Percentiles rank a stretch among this genome's conserved stretches.
Conservation (phyloP, 2,888 invertebrate species). For the Ectemnius lituratus region DNA sequence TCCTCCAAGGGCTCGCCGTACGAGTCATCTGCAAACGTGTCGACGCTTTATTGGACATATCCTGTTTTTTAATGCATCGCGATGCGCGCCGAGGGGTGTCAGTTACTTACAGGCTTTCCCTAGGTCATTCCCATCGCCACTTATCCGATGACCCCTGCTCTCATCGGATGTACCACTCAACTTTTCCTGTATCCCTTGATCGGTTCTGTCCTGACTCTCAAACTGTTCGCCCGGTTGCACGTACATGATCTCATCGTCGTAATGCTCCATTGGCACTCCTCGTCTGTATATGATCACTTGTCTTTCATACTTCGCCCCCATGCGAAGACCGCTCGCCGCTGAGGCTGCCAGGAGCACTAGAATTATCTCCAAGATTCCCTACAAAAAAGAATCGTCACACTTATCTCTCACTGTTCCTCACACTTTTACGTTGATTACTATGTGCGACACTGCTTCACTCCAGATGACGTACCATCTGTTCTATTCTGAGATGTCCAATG, state of each 20-base stretch:
- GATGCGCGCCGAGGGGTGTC: background rate
- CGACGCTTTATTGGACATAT: slow-evolving; percentile 3
- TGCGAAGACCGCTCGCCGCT: slow-evolving; percentile 11
- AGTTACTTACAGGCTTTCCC: slow-evolving; percentile 25
- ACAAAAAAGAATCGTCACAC: slow-evolving; percentile 21
- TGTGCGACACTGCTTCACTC: slow-evolving; percentile 10
- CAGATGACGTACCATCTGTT: slow-evolving; percentile 65
- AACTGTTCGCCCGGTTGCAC: background rate
- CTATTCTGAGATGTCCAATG: slow-evolving; percentile 54
- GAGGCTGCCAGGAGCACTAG: slow-evolving; percentile 24
- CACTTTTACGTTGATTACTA: slow-evolving; percentile 10
- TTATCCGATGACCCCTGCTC: background rate
- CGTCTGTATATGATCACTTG: slow-evolving; percentile 20
- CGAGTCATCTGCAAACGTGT: slow-evolving; percentile 22
- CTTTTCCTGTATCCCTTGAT: background rate
- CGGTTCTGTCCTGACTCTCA: background rate
- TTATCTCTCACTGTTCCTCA: background rate
- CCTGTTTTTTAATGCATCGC: slow-evolving; percentile 4
- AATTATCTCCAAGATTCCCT: slow-evolving; percentile 54
- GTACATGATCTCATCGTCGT: slow-evolving; percentile 3
- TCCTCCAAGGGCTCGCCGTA: slow-evolving; percentile 2
- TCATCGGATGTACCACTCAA: slow-evolving; percentile 6
- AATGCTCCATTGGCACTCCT: slow-evolving; percentile 11
- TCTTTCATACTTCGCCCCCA: slow-evolving; percentile 15
- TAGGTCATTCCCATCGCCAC: background rate